These are phyloP conservation scores for Drosophila eohydei DNA, from an alignment of 2,888 invertebrate genomes.

Conservation along the genomic window DNA sequence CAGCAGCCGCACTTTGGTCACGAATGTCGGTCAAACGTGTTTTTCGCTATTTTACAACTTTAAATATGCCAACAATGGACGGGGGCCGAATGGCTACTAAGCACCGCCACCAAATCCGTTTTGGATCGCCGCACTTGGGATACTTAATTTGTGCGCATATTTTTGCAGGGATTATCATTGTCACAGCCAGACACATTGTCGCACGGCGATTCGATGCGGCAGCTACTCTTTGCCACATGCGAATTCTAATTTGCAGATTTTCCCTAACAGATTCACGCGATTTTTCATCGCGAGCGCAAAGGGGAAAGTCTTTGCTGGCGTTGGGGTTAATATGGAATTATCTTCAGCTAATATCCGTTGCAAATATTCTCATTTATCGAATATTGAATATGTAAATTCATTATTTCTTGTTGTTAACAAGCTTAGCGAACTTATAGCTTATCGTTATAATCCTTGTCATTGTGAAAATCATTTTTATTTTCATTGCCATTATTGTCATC, in stretches of 20 bases:
- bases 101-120: slow-evolving; percentile 25
- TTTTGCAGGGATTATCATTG: slow-evolving; percentile 77
- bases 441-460: neutral
- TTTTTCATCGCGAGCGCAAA: slow-evolving; percentile 25
- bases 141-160: slow-evolving; percentile 80
- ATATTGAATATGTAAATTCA: neutral
- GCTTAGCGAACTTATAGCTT: neutral
- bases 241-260: slow-evolving; percentile 60
- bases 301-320: slow-evolving; percentile 40
- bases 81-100: slow-evolving; percentile 17
- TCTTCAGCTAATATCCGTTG: slow-evolving; percentile 26
- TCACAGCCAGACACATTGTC: slow-evolving; percentile 47
- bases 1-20: slow-evolving; percentile 70
- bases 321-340: slow-evolving; percentile 50
- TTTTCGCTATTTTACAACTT: slow-evolving; percentile 80
- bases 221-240: slow-evolving; percentile 44
- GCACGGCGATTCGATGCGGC: slow-evolving; percentile 49
- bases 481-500: neutral
- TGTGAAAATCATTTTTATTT: too few relatives aligned
- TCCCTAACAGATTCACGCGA: slow-evolving; percentile 31
- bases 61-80: slow-evolving; percentile 80
- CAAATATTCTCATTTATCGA: slow-evolving; percentile 13
- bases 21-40: slow-evolving; percentile 80
- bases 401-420: neutral
- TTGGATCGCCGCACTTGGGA: slow-evolving; percentile 53